These are phyloP conservation scores for Strongylocentrotus purpuratus DNA, from an alignment of 35 echinoderm and acorn worm species.

Conservation along the genomic window DNA sequence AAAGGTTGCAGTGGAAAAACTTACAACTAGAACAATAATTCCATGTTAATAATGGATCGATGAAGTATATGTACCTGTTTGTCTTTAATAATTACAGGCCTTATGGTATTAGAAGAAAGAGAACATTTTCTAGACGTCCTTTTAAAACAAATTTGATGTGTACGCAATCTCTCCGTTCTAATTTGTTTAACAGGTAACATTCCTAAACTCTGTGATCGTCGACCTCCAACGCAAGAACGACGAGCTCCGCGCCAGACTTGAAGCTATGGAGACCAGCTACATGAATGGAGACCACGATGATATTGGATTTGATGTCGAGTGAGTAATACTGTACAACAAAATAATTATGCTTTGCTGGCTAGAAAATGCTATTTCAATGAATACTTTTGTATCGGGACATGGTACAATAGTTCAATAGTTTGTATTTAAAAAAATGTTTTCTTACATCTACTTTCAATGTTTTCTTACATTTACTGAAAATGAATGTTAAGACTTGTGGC, in stretches of 20 bases:
- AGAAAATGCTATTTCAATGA: background rate
- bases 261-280: constrained; percentile 84
- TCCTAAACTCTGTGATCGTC: constrained; percentile 97
- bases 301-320: constrained; percentile 74
- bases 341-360: background rate
- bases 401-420: background rate
- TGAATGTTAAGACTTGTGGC: background rate
- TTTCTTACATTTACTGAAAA: background rate
- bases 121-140: too few relatives aligned
- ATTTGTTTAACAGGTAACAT: constrained; percentile 67
- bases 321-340: constrained; percentile 17
- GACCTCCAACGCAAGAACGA: constrained; percentile 97
- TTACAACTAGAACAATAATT: too few relatives aligned
- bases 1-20: too few relatives aligned
- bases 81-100: too few relatives aligned
- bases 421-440: background rate
- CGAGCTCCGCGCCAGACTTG: constrained; percentile 73
- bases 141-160: too few relatives aligned
- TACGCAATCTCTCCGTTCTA: background rate
- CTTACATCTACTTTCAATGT: background rate
- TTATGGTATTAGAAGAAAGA: too few relatives aligned
- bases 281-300: constrained; percentile 87
- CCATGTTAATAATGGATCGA: too few relatives aligned
- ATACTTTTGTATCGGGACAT: background rate
- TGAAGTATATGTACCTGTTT: too few relatives aligned